Base-by-base conservation (phyloP, 2,113 vertebrate species). In the Burhinus bistriatus region DNA sequence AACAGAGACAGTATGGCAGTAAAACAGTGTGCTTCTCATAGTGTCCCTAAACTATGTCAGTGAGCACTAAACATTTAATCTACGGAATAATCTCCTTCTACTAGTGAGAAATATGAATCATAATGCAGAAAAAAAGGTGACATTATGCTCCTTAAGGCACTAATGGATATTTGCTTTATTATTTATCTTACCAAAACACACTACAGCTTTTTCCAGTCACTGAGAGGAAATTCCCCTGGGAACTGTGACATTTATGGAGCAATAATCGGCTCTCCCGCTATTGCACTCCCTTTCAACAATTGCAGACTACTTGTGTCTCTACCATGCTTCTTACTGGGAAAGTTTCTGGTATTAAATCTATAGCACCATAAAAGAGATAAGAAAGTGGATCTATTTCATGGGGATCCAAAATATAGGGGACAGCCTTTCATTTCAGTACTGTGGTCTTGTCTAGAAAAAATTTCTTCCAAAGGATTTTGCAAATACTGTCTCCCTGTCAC, bases 51-150 rank as follows among this genome's bases (percentile, higher is more conserved):
- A 88, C 61, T 58, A 82, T 79, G 85, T 51, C 79, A 62, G 70
- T 70, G 66, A 94, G 42, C 66, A 55, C 25, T 83, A 81, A 91
- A 87, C 34, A 58, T 84, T 78, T 87, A 91, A 95, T 95, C 93
- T 93, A 40, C 32, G 25, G 32, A 89, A 95, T 88, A 91, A 96
- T 90, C 84, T 89, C 61, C 49, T 90, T 54, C 84, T 40, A 40
- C 38, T 83, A 77, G 62, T 68, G 30, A 90, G 59, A 94, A 95
- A 91, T 88, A 91, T 51, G 47, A 66, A 90, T 77, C 78, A 66
- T 88, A 89, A 85, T 27, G 17, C 23, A 83, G 57, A 83, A 85
- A 87, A 65, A 65, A 23, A 42, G 9, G 58, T 66, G 66, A 26
- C 40, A 90, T 76, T 87, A 76, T 89, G 29, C 36, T 87, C 66